Percentiles rank a stretch among this genome's conserved stretches.
These are phyloP conservation scores for Molanna angustata DNA, from an alignment of 2,888 invertebrate species.

Conservation along the genomic window DNA sequence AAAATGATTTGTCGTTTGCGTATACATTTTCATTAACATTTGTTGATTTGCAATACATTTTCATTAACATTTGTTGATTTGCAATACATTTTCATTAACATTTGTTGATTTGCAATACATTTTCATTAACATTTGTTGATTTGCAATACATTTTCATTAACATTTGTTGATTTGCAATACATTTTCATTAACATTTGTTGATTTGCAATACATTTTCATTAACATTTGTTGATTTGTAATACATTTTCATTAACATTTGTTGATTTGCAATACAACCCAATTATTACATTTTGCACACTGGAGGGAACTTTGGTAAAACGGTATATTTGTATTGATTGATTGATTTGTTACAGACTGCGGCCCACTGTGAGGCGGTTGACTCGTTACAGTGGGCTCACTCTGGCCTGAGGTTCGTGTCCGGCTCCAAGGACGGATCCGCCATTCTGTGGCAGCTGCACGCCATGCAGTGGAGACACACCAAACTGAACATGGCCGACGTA, in stretches of 20 bases:
- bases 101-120: no score
- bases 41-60: no score
- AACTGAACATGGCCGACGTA: conserved; percentile 68
- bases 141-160: no score
- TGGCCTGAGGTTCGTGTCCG: conserved; percentile 86
- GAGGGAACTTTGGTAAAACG: background rate
- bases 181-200: no score
- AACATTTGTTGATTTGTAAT: no score
- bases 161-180: no score
- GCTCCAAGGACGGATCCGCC: conserved; percentile 93
- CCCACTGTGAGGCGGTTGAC: conserved; percentile 91
- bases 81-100: no score
- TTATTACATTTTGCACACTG: background rate
- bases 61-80: no score
- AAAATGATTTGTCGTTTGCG: no score
- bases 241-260: background rate
- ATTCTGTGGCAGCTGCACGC: conserved; percentile 90
- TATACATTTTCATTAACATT: no score
- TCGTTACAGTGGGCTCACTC: conserved; percentile 93
- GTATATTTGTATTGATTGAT: background rate
- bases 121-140: no score
- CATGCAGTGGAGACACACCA: conserved; percentile 82
- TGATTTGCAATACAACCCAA: background rate
- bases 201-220: no score
- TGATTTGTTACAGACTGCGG: conserved; percentile 59